Evolutionary conservation across 2,113 vertebrate genomes (phyloP), one percentile per base, ranked within the genome.

Genomic region (Mobula birostris): DNA sequence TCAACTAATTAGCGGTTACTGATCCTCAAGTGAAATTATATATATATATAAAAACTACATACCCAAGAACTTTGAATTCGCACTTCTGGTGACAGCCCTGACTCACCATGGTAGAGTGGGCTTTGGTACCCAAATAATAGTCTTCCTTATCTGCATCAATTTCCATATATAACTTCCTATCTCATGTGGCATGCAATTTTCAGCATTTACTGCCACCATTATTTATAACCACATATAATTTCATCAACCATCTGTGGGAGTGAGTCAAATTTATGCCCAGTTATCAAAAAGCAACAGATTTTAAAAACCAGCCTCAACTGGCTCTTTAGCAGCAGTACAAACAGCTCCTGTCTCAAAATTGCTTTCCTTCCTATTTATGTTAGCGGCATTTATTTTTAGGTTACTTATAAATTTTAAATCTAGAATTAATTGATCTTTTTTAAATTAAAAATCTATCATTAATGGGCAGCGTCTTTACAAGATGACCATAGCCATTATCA

Each of bases 191-290:
- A 66, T 88, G 29, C 85, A 12, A 32, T 88, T 88, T 63, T 88
- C 85, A 32, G 29, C 32, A 61, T 88, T 88, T 66, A 1, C 56
- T 24, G 5, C 24, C 24, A 29, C 61, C 61, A 66, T 88, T 88
- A 88, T n/a, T 88, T 88, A 63, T 32, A 88, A 63, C 58, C 1
- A 32, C 27, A 66, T 15, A 88, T 66, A 61, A 88, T 88, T 88
- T 88, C 29, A 88, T 66, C 5, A 66, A 66, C 27, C 85, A 32
- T 88, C 85, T 88, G 85, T 58, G 63, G 85, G 29, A 63, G 66
- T 88, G 85, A 88, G 58, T 88, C 29, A 88, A 66, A 88, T n/a
- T 88, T 88, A 12, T 32, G 85, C 85, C 85, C 83, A 61, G 58
- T 78, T 88, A 66, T 88, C 29, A 66, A 88, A 85, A 88, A 88